Evolutionary conservation across 2,888 invertebrate species (phyloP), one percentile per base, ranked within the genome.

Genomic region (Dendrolimus pini): DNA sequence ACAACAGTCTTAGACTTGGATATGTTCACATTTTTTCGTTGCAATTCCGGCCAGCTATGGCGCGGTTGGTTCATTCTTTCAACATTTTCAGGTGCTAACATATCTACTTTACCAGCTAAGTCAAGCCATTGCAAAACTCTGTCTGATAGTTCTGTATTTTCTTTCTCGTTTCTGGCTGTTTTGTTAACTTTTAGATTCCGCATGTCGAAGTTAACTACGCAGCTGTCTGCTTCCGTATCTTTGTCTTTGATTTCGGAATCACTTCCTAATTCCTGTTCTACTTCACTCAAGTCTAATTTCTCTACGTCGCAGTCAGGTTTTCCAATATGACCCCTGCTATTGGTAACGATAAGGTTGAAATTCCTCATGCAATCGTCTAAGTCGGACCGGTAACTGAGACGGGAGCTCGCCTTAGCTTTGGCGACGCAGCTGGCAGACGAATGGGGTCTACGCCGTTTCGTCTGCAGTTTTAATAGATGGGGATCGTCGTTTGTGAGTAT

Each of bases 81-180:
- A 0, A 63, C 74, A 41, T 79, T 83, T 12, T 82, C 80, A 2
- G 85, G 78, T n/a, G 81, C 78, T 14, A 91, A 63, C 41, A 91
- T 68, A 65, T 89, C 87, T 2, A 91, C 87, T 70, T 93, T 92
- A 0, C 94, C 94, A 0, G 95, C 95, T 59, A 96, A 82, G 75
- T 96, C 95, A 64, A 96, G 74, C 96, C 96, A 96, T 68, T 95
- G 94, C 6, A 96, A 81, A 0, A 96, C 96, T 58, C 95, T 90
- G 61, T 96, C 95, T 0, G 95, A 91, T 18, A 91, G 67, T n/a
- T 89, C 89, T 0, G 80, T 87, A 62, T 78, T 83, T 56, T 84
- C 84, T 59, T 81, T 80, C 0, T 89, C 89, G 1, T 67, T 67
- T 56, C 87, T 75, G 8, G 81, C 74, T 0, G 89, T 88, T 62